A percentile compares a stretch with the other conserved stretches of the same genome.
These are phyloP conservation scores for Callaeas wilsoni DNA, from an alignment of 2,113 vertebrate species.

Conservation along the genomic window DNA sequence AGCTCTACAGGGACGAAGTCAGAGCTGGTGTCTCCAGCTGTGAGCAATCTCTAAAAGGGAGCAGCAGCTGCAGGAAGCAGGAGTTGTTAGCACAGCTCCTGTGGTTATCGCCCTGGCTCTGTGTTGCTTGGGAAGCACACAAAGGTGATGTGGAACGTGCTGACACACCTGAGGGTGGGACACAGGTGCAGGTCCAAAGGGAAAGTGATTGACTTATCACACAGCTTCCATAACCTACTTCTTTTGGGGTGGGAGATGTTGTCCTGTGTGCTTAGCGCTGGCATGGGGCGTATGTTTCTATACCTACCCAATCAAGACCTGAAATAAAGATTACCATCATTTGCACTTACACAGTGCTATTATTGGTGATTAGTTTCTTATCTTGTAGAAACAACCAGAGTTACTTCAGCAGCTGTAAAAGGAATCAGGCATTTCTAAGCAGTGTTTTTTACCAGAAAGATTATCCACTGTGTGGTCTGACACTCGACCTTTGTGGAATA, in stretches of 20 bases:
- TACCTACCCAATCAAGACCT: neutral
- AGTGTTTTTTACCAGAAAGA: neutral
- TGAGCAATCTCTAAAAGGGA: neutral
- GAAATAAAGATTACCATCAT: neutral
- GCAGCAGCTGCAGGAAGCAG: neutral
- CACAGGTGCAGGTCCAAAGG: neutral
- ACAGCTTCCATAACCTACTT: neutral
- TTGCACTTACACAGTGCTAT: neutral
- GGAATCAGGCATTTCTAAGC: neutral
- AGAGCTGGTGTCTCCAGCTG: neutral
- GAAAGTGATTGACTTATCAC: neutral
- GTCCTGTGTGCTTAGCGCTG: neutral
- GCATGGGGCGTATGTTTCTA: neutral
- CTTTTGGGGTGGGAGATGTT: neutral
- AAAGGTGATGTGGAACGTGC: neutral
- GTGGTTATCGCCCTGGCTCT: neutral
- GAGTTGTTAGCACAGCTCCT: neutral
- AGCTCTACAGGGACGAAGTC: rapidly evolving
- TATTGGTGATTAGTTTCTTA: neutral
- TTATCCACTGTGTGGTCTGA: neutral
- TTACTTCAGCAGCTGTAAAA: neutral
- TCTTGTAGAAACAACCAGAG: neutral
- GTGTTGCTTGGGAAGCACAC: neutral
- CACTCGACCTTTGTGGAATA: rapidly evolving
- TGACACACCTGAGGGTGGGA: neutral